phyloP scores from a whole-genome alignment of 2,113 vertebrate species.

The Hippocampus zosterae region DNA sequence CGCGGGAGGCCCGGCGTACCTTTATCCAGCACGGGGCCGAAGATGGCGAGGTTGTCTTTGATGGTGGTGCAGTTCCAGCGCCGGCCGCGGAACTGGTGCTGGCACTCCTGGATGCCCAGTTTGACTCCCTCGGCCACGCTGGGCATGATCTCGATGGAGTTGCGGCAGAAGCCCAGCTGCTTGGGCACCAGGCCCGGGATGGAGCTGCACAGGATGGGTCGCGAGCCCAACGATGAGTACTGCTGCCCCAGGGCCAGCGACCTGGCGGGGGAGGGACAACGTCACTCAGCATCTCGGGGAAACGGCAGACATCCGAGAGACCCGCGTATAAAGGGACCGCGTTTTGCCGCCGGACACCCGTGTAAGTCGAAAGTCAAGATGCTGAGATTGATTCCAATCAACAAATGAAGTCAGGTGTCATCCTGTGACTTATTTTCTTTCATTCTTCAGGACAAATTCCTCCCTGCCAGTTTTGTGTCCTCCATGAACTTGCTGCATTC shows the following conservation, averaged over 20 bases:
- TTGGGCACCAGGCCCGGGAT: conserved; percentile 97
- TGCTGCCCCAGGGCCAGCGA: conserved; percentile 92
- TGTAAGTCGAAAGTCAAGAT: too few species aligned
- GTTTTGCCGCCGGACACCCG: too few species aligned
- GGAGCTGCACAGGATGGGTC: conserved; percentile 88
- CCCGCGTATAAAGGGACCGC: too few species aligned
- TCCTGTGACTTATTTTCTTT: neutral
- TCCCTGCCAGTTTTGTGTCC: conserved; percentile 6
- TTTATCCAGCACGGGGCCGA: conserved; percentile 94
- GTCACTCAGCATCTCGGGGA: neutral
- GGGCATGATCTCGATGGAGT: conserved; percentile 98
- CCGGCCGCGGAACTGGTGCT: conserved; percentile 93
- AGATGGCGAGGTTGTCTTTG: conserved; percentile 91
- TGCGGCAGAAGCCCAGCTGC: conserved; percentile 95
- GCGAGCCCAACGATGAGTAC: conserved; percentile 85
- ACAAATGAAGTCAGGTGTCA: neutral
- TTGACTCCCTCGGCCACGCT: conserved; percentile 93
- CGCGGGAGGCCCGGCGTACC: conserved; percentile 63
- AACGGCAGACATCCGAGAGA: too few species aligned
- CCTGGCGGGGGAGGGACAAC: conserved; percentile 64
- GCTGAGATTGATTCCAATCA: neutral
- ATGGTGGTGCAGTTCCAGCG: conserved; percentile 97
- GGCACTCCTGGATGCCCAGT: conserved; percentile 92
- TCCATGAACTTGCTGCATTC: conserved; percentile 22
- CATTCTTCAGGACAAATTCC: neutral